Evolutionary conservation across 2,888 invertebrate species (phyloP), one percentile per base, ranked within the genome.

Genomic region (Sphinx pinastri): DNA sequence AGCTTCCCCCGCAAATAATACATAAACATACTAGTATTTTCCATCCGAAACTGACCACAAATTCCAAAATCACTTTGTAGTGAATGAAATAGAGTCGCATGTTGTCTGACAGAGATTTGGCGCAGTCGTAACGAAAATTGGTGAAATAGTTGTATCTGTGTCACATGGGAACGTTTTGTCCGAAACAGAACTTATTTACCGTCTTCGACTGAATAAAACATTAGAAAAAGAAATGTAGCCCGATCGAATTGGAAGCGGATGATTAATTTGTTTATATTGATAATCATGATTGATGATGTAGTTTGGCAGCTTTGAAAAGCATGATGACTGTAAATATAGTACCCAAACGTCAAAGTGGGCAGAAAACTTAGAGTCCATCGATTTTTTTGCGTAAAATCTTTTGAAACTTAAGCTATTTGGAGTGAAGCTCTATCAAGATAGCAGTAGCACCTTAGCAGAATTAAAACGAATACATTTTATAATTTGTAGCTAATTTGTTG

Each of bases 121-220:
- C 8, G 5, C 59, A 49, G 11, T 19, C 54, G 19, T 58, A 45
- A 47, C 14, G 52, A 74, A 82, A 70, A 69, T 79, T 88, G 75
- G 90, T 80, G 76, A 81, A 83, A 81, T 82, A 86, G 82, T 86
- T 88, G 89, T 92, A 91, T 91, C 89, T 90, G 85, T 92, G 93
- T 90, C 90, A 85, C 90, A 84, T 85, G 93, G 93, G 93, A 93
- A 83, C 86, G 85, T 93, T 93, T 93, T 92, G 93, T 93, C 90
- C 92, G 90, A 92, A 91, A 88, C 85, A 88, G 84, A 90, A 92
- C 91, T 92, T 93, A 91, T 93, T 93, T 93, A 91, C 87, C 86
- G 85, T 84, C 82, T 79, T 78, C 77, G 78, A 84, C 86, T 90
- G 89, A 89, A 90, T 90, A 90, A 90, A 88, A 90, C 91, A 93